A percentile compares a stretch with the other conserved stretches of the same genome.
phyloP scores from a whole-genome alignment of 1,140 invertebrate genomes.

The Pogonomyrmex barbatus region DNA sequence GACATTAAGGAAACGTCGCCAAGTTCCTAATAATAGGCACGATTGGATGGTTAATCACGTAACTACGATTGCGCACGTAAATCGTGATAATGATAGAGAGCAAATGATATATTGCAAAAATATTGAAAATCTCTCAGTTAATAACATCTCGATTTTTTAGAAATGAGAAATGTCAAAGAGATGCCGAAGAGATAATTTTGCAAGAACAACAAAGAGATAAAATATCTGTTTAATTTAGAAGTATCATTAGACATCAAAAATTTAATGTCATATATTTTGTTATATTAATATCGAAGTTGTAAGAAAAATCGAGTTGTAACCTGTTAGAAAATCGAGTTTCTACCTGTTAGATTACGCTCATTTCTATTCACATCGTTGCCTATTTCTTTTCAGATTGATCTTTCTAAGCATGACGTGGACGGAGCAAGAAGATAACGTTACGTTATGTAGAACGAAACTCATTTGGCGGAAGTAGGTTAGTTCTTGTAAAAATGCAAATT shows the following conservation, averaged over 20 bases:
- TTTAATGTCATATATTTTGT: background rate
- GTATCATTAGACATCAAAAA: background rate
- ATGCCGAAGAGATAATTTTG: background rate
- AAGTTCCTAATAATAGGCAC: slow-evolving; percentile 40
- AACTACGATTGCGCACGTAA: background rate
- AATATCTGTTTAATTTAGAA: background rate
- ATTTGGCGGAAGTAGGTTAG: background rate
- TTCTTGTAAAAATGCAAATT: slow-evolving; percentile 5
- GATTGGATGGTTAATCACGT: slow-evolving; percentile 11
- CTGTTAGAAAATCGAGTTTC: background rate
- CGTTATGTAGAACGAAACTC: background rate
- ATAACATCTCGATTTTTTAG: background rate
- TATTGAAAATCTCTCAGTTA: background rate
- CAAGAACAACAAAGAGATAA: background rate
- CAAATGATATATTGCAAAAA: background rate
- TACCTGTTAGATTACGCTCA: background rate
- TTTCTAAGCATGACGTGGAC: background rate
- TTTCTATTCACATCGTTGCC: background rate
- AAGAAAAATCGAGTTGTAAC: background rate
- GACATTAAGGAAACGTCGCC: slow-evolving; percentile 43
- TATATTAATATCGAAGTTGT: background rate
- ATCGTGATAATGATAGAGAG: too few species aligned
- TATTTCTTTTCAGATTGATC: background rate
- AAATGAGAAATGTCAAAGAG: background rate
- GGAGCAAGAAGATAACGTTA: background rate